Base-by-base conservation (phyloP, 2,888 invertebrate genomes). In the Eilema sororculum region DNA sequence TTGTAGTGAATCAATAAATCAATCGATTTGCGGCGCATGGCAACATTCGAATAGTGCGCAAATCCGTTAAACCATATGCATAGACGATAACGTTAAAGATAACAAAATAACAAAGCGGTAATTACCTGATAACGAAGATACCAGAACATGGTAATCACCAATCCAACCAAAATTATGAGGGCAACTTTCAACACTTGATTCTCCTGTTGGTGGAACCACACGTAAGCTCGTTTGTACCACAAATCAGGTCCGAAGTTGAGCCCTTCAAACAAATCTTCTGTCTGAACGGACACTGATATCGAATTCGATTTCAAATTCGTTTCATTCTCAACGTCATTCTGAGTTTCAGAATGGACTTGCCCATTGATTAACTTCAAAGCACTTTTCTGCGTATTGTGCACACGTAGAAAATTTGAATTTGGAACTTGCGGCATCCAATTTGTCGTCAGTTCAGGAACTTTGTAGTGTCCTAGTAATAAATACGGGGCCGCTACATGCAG, bases 121-220 rank as follows among this genome's bases (percentile, higher is more conserved):
- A 66, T 93, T 87, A 97, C 97, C 92, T 97, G 97, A 89, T 96
- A 96, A 85, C 97, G 96, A 58, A 97, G 95, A 87, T 97, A 97
- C 97, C 97, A 97, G 87, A 97, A 97, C 96, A 97, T 96, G 25
- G 96, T 96, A 72, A 97, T 95, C 70, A 97, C 96, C 75, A 97
- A 95, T 63, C 97, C 96, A 41, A 96, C 95, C 63, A 97, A 92
- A 68, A 97, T 95, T 46, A 97, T 96, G 2, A 98, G 89, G 25
- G 96, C 95, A 61, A 97, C 94, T 89, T 97, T 97, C 1, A 97
- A 90, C 4, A 96, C 97, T 84, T 97, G 97, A 86, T 97, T 97
- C 80, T 98, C 98, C 83, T 98, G 97, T 82, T 97, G 97, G 84
- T 97, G 96, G 0, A 97, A 90, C 97, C 97, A 98, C 16, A 92